Percentiles rank a stretch among this genome's conserved stretches.
Evolutionary conservation across 2,113 vertebrate genomes (phyloP).

Genomic region (Oreochromis niloticus): DNA sequence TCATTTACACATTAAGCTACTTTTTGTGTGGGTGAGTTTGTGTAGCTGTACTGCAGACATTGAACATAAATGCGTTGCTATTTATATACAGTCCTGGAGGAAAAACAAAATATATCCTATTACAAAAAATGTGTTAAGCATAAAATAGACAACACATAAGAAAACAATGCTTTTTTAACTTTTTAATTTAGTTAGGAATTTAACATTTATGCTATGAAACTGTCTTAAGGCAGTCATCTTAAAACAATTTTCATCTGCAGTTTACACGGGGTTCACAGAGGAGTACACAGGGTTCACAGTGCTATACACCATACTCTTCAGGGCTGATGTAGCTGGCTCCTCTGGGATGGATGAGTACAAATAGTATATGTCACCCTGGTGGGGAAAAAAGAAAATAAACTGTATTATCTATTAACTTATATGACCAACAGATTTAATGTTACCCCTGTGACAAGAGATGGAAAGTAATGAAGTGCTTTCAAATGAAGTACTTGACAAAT

Average conservation of each 20-base stretch:
- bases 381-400: not conserved
- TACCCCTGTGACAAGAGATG: not conserved
- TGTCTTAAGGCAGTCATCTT: not conserved
- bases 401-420: not conserved
- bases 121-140: not conserved
- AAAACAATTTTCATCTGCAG: not conserved
- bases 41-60: not conserved
- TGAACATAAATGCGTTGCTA: not conserved
- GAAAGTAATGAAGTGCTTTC: no score
- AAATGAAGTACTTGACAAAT: no score
- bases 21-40: not conserved
- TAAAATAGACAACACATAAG: not conserved
- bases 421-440: not conserved
- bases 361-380: not conserved
- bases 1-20: slow-evolving; percentile 5
- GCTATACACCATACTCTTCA: not conserved
- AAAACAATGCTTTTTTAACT: not conserved
- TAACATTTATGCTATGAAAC: not conserved
- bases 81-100: not conserved
- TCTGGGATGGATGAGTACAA: slow-evolving; percentile 9
- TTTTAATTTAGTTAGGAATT: not conserved
- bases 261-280: accelerated
- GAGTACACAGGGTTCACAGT: not conserved
- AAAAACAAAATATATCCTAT: not conserved
- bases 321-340: not conserved